phyloP scores from a whole-genome alignment of 2,797 vertebrate species.

The Enteromius anoplus region DNA sequence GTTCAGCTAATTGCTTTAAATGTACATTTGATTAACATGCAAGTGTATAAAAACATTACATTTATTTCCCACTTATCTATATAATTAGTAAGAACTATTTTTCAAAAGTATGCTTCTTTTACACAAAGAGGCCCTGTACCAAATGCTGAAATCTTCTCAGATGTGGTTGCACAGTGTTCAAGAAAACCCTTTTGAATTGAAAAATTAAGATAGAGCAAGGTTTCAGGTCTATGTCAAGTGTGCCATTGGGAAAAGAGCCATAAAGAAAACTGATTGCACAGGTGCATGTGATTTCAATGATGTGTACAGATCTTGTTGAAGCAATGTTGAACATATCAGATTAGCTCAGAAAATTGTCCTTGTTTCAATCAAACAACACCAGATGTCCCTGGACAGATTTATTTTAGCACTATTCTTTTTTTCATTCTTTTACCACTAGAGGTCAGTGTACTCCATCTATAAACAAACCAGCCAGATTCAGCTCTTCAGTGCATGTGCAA shows the following conservation, averaged over 20 bases:
- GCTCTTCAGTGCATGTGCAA: neutral
- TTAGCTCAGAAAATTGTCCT: neutral
- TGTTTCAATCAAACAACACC: neutral
- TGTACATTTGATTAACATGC: neutral
- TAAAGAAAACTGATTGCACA: neutral
- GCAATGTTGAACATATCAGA: neutral
- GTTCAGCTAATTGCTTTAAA: neutral
- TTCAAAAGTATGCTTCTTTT: neutral
- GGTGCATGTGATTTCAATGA: neutral
- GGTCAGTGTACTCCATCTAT: constrained; percentile 43
- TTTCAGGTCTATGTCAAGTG: neutral
- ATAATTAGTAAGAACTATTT: neutral
- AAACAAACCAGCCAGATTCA: neutral
- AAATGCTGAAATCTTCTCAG: neutral
- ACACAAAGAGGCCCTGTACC: neutral
- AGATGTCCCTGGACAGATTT: neutral
- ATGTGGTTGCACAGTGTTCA: neutral
- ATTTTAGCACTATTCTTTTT: neutral
- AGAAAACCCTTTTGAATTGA: neutral
- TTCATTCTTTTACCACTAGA: constrained; percentile 60
- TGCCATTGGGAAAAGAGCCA: neutral
- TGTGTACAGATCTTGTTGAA: neutral
- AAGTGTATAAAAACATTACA: neutral
- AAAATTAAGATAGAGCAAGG: neutral
- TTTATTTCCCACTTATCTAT: neutral